Conservation (phyloP, 2,113 vertebrate species). For the Bujurquina vittata region DNA sequence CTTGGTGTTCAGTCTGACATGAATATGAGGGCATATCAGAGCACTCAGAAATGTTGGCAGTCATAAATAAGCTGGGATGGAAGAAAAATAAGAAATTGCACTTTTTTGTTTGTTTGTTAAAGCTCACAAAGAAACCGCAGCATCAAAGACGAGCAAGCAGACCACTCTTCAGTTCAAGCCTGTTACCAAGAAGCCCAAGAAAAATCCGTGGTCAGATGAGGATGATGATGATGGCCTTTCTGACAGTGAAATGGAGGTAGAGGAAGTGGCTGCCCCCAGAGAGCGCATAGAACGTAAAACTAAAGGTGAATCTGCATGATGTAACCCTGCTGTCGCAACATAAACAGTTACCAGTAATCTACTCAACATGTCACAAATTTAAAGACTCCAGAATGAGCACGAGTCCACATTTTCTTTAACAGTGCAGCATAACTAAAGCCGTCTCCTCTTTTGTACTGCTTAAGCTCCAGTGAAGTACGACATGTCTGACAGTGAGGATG, state of each 20-base stretch:
- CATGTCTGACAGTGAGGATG: constrained; percentile 77
- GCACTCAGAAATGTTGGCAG: not conserved
- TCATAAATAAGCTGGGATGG: not conserved
- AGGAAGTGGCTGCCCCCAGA: constrained; percentile 75
- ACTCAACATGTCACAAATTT: too few species aligned
- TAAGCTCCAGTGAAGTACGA: constrained; percentile 68
- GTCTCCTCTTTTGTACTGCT: not conserved
- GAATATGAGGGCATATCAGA: too few species aligned
- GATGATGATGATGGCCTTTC: constrained; percentile 55
- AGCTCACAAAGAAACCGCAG: constrained; percentile 15
- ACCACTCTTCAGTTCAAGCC: constrained; percentile 88
- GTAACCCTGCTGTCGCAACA: not conserved
- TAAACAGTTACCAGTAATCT: not conserved
- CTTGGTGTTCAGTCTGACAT: not conserved
- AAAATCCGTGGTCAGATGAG: constrained; percentile 81
- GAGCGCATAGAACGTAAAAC: constrained; percentile 71
- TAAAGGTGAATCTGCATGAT: constrained; percentile 64
- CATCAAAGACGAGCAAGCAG: constrained; percentile 83
- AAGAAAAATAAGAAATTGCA: not conserved
- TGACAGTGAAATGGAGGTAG: constrained; percentile 52
- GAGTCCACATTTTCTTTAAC: not conserved
- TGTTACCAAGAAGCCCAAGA: constrained; percentile 81
- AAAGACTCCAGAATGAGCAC: not conserved
- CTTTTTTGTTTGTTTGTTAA: not conserved
- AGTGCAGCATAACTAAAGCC: not conserved